Conservation (phyloP, 2,113 vertebrate genomes). For the Otis tarda region DNA sequence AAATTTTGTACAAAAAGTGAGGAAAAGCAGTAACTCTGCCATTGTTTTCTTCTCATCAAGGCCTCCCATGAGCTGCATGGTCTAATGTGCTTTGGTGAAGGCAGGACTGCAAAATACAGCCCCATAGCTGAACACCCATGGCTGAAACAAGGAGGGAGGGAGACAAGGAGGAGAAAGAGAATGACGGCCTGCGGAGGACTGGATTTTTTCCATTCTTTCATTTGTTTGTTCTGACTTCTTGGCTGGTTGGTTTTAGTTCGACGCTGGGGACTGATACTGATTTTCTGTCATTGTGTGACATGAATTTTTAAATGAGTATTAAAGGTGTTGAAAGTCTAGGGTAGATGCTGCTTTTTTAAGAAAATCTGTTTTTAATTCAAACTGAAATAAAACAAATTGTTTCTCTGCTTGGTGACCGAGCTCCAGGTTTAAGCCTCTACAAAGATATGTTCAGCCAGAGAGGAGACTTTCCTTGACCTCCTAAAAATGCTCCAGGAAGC, state of each 20-base stretch:
- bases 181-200: background rate
- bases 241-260: slow-evolving; percentile 21
- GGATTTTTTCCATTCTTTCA: background rate
- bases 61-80: background rate
- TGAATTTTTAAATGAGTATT: background rate
- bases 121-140: background rate
- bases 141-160: background rate
- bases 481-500: background rate
- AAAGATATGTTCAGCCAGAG: background rate
- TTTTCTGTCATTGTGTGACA: slow-evolving; percentile 21
- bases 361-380: background rate
- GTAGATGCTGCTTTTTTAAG: background rate
- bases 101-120: background rate
- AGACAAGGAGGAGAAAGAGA: background rate
- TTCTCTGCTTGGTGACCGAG: background rate
- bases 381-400: background rate
- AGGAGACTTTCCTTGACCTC: background rate
- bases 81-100: background rate
- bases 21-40: background rate
- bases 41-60: background rate
- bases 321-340: slow-evolving; percentile 1
- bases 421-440: background rate
- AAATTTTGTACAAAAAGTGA: background rate
- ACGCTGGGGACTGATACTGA: background rate
- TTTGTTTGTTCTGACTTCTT: slow-evolving; percentile 16